A percentile compares a stretch with the other conserved stretches of the same genome.
Evolutionary conservation across 2,113 vertebrate genomes (phyloP).

Genomic region (Notothenia coriiceps): DNA sequence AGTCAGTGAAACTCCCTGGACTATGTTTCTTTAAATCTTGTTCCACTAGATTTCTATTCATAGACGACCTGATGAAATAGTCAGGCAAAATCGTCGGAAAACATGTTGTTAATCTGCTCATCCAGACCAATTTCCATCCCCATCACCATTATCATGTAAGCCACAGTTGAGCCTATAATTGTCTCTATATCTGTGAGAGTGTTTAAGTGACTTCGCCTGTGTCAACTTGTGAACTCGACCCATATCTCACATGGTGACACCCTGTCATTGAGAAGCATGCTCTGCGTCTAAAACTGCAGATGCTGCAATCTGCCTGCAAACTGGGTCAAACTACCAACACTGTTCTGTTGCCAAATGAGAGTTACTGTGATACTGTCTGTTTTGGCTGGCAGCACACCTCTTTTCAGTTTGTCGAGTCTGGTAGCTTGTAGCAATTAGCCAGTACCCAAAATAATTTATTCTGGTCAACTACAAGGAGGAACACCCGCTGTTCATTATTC

Average conservation of each 20-base stretch:
- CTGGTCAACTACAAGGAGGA: slow-evolving; percentile 26
- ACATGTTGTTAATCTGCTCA: background rate
- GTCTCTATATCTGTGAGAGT: slow-evolving; percentile 1
- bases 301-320: slow-evolving; percentile 65
- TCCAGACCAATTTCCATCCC: background rate
- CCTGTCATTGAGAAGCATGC: slow-evolving; percentile 53
- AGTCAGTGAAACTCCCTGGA: background rate
- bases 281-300: slow-evolving; percentile 62
- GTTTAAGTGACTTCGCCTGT: slow-evolving; percentile 23
- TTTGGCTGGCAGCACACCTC: slow-evolving; percentile 47
- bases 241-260: slow-evolving; percentile 56
- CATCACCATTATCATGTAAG: slow-evolving; percentile 29
- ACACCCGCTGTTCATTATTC: slow-evolving; percentile 49
- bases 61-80: background rate
- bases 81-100: background rate
- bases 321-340: slow-evolving; percentile 64
- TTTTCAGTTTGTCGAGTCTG: slow-evolving; percentile 41
- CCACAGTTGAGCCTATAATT: slow-evolving; percentile 50
- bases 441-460: slow-evolving; percentile 51
- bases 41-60: background rate
- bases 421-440: slow-evolving; percentile 60
- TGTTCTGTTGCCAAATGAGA: slow-evolving; percentile 54
- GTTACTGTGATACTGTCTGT: slow-evolving; percentile 57
- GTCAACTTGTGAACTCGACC: slow-evolving; percentile 61
- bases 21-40: background rate